Conservation (phyloP, 2,113 vertebrate species). For the Theristicus caerulescens region DNA sequence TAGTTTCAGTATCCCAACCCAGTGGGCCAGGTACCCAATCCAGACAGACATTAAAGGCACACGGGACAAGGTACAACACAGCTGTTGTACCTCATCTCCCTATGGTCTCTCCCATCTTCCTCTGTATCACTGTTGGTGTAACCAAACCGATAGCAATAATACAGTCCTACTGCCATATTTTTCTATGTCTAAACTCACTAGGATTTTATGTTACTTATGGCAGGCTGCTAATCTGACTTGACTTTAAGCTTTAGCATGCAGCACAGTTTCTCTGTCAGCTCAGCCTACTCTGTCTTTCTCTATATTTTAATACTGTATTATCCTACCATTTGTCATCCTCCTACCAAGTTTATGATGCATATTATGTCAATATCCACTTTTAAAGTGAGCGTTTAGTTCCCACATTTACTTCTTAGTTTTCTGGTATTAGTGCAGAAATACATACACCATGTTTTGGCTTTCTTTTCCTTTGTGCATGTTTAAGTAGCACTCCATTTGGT, state of each 20-base stretch:
- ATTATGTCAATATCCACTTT: background rate
- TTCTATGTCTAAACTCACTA: background rate
- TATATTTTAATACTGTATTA: background rate
- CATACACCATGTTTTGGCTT: background rate
- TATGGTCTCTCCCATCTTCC: background rate
- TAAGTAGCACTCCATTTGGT: background rate
- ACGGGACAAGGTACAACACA: accelerated
- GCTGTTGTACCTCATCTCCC: background rate
- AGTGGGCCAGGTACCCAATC: accelerated
- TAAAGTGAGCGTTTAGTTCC: background rate
- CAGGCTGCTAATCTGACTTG: background rate
- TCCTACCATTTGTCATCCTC: background rate
- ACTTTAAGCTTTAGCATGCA: background rate
- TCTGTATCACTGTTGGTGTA: background rate
- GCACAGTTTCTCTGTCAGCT: background rate
- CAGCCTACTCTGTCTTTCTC: background rate
- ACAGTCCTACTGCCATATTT: background rate
- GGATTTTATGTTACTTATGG: background rate
- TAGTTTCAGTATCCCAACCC: background rate
- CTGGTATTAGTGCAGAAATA: background rate
- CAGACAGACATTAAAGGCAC: background rate
- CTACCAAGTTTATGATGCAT: background rate
- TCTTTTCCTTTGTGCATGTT: background rate
- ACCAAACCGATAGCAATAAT: background rate
- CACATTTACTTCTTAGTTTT: background rate